A percentile compares a stretch with the other conserved stretches of the same genome.
phyloP scores from a whole-genome alignment of 2,113 vertebrate species.

The Podilymbus podiceps region DNA sequence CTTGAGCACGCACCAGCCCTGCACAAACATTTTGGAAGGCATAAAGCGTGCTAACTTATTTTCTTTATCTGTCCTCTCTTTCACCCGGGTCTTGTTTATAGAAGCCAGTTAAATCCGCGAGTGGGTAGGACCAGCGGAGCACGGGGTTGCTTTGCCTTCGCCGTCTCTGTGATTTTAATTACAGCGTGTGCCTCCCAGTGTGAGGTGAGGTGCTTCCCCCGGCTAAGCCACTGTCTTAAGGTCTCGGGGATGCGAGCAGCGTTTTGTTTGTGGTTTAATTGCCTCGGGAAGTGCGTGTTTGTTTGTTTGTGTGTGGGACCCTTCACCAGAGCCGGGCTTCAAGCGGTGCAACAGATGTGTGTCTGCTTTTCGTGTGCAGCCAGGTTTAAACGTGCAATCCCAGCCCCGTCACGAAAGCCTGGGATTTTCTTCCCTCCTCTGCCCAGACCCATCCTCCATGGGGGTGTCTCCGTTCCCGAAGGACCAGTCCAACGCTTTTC shows the following conservation, averaged over 20 bases:
- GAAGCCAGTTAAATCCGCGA: not conserved
- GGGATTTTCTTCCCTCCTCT: not conserved
- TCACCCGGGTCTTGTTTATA: not conserved
- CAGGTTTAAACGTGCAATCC: not conserved
- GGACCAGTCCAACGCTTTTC: not conserved
- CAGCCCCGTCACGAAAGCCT: not conserved
- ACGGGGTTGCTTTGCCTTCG: not conserved
- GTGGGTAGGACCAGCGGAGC: not conserved
- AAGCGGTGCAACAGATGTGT: constrained; percentile 63
- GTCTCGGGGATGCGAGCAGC: not conserved
- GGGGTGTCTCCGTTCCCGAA: not conserved
- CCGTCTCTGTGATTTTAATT: not conserved
- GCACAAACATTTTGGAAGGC: not conserved
- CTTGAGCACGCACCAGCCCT: not conserved
- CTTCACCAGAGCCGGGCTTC: not conserved
- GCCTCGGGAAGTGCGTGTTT: not conserved
- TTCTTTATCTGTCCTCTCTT: not conserved
- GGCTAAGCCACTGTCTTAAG: not conserved
- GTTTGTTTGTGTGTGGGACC: not conserved
- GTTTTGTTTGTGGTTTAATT: not conserved
- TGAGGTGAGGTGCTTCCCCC: constrained; percentile 11
- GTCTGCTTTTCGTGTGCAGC: not conserved
- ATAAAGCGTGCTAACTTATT: not conserved
- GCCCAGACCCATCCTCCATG: not conserved
- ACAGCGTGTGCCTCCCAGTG: not conserved